Base-by-base conservation (phyloP, 2,888 invertebrate genomes). In the Oxyscelio sp. region DNA sequence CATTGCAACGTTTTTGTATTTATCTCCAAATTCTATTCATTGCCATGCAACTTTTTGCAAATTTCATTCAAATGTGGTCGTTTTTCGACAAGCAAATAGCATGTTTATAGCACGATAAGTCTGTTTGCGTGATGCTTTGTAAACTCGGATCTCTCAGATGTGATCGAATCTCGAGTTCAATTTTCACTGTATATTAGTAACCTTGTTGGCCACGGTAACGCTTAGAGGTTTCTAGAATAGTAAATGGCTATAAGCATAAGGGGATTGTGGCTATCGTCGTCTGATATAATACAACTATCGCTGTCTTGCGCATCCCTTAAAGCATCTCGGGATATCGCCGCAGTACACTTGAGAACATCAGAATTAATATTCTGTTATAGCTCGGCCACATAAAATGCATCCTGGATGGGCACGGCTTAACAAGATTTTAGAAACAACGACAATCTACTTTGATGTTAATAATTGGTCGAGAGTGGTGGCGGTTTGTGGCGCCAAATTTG, bases 221-320 rank as follows among this genome's bases (percentile, higher is more conserved):
- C 50, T 70, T 48, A 68, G 48, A 54, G 61, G 61, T 68, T 81
- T 38, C 40, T 34, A 24, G 52, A 75, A 82, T 82, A 40, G 82
- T 70, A 75, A 82, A 82, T 75, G 74, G 70, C 75, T 56, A 63
- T 75, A 82, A 82, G 70, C 82, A 56, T 58, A 82, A 82, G 70
- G 75, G 63, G 68, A 52, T 75, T 75, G 70, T 24, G 75, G 61
- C 27, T 48, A 75, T 75, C 56, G 54, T 27, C 21, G 43, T 54
- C 61, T 58, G 74, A 61, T 75, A 61, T 48, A 81, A 52, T 63
- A 43, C 59, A 34, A 1, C 66, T 68, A 58, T 74, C 73, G 68
- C 45, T 52, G 54, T 68, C 81, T 74, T 58, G 38, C 38, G 21
- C 61, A 50, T 40, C 71, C 71, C 40, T 68, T 52, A 34, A 19